Percentiles rank a stretch among this genome's conserved stretches.
Conservation (phyloP, 2,797 vertebrate genomes). For the Malurus leucopterus region DNA sequence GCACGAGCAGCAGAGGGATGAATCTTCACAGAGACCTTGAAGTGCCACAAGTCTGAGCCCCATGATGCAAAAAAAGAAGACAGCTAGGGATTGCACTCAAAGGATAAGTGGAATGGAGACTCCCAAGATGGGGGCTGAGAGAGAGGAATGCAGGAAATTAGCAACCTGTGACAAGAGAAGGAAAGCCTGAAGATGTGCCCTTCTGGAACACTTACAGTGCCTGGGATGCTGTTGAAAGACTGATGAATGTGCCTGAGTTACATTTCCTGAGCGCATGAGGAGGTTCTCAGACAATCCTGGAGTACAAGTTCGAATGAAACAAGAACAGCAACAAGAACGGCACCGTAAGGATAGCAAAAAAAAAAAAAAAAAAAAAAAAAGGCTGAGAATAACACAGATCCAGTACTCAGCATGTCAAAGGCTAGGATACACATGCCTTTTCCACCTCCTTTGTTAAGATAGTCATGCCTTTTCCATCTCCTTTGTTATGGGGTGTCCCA, state of each 20-base stretch:
- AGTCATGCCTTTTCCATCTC: neutral
- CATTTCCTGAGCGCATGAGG: neutral
- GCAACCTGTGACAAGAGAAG: neutral
- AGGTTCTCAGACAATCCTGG: neutral
- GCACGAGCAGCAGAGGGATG: accelerated
- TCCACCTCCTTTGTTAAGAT: no score
- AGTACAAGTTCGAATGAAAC: neutral
- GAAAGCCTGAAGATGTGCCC: neutral
- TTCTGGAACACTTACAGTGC: neutral
- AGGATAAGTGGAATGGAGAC: neutral
- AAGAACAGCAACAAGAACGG: neutral
- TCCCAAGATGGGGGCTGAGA: neutral
- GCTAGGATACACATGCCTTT: neutral
- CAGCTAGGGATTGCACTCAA: neutral
- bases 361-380: neutral
- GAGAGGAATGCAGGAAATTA: neutral
- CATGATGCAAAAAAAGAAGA: neutral
- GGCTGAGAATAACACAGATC: neutral
- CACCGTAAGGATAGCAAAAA: neutral
- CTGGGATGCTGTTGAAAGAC: neutral
- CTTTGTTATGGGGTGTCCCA: neutral
- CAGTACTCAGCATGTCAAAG: neutral
- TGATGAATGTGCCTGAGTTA: neutral
- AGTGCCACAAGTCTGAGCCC: neutral
- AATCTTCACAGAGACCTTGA: neutral